Conservation (phyloP, 2,797 vertebrate species). For the Trachops cirrhosus region DNA sequence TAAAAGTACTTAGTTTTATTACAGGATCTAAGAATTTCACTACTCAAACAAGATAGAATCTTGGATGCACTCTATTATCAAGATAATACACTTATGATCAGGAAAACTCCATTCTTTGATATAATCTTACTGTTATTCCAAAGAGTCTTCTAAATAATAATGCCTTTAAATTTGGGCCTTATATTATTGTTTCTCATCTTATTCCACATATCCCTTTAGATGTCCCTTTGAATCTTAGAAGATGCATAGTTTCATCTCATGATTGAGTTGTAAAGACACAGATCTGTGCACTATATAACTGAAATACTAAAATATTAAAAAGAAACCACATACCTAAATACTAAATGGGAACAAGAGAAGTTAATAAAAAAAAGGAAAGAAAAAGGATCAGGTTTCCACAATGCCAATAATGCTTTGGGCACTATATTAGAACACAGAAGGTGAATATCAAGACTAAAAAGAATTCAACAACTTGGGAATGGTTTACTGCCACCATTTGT, state of each 20-base stretch:
- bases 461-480: conserved; percentile 17
- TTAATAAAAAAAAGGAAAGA: not conserved
- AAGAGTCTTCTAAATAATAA: not conserved
- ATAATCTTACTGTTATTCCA: conserved; percentile 32
- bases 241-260: conserved; percentile 21
- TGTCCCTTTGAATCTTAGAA: not conserved
- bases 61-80: not conserved
- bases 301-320: conserved; percentile 49
- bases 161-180: not conserved
- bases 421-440: not conserved
- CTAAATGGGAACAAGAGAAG: not conserved
- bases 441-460: not conserved
- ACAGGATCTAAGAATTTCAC: conserved; percentile 17
- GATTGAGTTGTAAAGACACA: not conserved
- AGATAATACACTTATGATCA: not conserved
- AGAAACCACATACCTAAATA: conserved; percentile 1
- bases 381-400: not conserved
- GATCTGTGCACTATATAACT: not conserved
- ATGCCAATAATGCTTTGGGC: not conserved
- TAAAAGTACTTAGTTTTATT: conserved; percentile 10
- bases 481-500: conserved; percentile 5
- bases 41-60: not conserved
- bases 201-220: not conserved
- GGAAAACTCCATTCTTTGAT: conserved; percentile 6
- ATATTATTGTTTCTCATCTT: not conserved